Conservation (phyloP, 2,888 invertebrate genomes). For the Creontiades dilutus region DNA sequence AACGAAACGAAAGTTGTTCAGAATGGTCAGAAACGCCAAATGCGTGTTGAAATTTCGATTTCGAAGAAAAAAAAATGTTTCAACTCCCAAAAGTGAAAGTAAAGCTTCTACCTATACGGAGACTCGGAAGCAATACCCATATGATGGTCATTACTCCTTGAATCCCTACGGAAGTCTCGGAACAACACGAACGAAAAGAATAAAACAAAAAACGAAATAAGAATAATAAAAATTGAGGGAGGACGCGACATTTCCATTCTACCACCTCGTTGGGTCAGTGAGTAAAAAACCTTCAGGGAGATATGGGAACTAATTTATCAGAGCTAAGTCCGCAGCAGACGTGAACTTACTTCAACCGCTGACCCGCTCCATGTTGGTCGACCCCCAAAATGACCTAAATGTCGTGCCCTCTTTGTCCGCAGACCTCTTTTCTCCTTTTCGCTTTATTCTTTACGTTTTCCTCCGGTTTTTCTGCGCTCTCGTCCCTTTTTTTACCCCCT, state of each 20-base stretch:
- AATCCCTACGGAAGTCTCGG: too few relatives aligned
- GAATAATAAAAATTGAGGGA: background rate
- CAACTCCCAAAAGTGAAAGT: too few relatives aligned
- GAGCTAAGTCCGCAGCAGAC: constrained; percentile 68
- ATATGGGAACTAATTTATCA: constrained; percentile 67
- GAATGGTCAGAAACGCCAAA: too few relatives aligned
- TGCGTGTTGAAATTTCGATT: too few relatives aligned
- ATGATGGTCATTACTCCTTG: too few relatives aligned
- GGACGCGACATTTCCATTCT: background rate
- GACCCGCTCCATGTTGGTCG: constrained; percentile 38
- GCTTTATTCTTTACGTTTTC: constrained; percentile 29
- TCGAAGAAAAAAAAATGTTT: too few relatives aligned
- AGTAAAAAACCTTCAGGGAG: constrained; percentile 50
- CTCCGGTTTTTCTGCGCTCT: background rate
- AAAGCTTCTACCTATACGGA: too few relatives aligned
- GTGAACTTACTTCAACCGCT: constrained; percentile 62
- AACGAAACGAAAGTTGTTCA: too few relatives aligned
- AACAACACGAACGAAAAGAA: too few relatives aligned
- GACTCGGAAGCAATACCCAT: too few relatives aligned
- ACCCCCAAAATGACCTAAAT: constrained; percentile 23
- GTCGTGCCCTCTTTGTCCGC: constrained; percentile 26
- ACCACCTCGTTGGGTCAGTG: background rate
- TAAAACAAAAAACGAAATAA: too few relatives aligned
- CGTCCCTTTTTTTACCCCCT: background rate
- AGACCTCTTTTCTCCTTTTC: constrained; percentile 23